Base-by-base conservation (phyloP, 1,140 invertebrate genomes). In the Melipona quadrifasciata region DNA sequence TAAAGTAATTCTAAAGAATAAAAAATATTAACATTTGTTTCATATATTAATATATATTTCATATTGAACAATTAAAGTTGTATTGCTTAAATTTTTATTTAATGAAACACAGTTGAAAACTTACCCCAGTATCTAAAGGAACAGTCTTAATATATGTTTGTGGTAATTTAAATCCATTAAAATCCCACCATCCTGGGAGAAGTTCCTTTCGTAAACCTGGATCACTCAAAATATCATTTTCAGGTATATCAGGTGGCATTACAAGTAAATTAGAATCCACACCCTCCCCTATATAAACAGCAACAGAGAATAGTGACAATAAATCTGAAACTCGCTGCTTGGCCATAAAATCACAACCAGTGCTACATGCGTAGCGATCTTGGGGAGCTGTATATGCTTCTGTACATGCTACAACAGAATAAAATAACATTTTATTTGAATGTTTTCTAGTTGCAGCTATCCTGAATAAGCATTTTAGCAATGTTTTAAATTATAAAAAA, bases 91-190 rank as follows among this genome's bases (percentile, higher is more conserved):
- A 64, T 39, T 39, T 79, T 53, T 34, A 34, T 21, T 61, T n/a
- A 11, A 70, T 57, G 8, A 70, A 24, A n/a, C 68, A 53, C 4
- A 78, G 72, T 71, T 17, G 16, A 81, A 55, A 27, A 79, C 87
- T 92, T 90, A 94, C 93, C 86, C 87, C 91, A n/a, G 90, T 86
- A 79, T 95, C 92, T 58, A 90, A 91, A 10, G 94, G 94, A 21
- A 95, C 90, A 81, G 94, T 94, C 87, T 94, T 94, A 39, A 95
- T 89, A 79, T 93, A 94, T 10, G 94, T 95, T 80, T 95, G 92
- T 1, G 94, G 93, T 82, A 95, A 88, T 87, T 94, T 94, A 64
- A 94, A 94, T 34, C 93, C 94, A 74, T 93, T 90, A 31, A 88
- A 89, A 79, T 93, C 91, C 92, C 94, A 95, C 94, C 94, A 95